Evolutionary conservation across 2,113 vertebrate species (phyloP).

Genomic region (Trematocara zebra): DNA sequence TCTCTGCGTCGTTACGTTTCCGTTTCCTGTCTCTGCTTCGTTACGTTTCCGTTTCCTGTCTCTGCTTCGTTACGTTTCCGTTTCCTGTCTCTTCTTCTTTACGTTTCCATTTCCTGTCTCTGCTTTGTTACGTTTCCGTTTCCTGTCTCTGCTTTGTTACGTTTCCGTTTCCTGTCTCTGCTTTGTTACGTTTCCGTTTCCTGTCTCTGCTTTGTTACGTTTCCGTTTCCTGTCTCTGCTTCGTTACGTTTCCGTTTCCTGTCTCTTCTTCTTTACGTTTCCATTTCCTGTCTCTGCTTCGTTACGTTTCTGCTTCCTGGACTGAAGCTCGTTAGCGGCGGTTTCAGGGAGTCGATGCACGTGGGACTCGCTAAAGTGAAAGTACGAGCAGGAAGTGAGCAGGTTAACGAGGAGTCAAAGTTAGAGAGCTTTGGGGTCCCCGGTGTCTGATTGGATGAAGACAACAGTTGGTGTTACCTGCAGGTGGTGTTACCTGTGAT

Average conservation of each 20-base stretch:
- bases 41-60: not conserved
- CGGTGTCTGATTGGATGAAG: not conserved
- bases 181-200: not conserved
- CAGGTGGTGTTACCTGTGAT: not conserved
- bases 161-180: too few relatives aligned
- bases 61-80: not conserved
- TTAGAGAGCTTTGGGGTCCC: not conserved
- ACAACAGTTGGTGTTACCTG: not conserved
- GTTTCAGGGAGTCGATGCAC: not conserved
- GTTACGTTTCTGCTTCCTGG: not conserved
- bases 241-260: not conserved
- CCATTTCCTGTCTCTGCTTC: not conserved
- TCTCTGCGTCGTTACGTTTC: not conserved
- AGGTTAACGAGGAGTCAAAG: not conserved
- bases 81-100: not conserved
- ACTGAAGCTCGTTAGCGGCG: not conserved
- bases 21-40: not conserved
- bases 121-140: not conserved
- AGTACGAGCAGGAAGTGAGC: not conserved
- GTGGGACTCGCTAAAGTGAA: not conserved
- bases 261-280: not conserved
- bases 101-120: not conserved
- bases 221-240: not conserved
- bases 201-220: not conserved
- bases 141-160: too few relatives aligned